Conservation (phyloP, 1,140 invertebrate species). For the Heliconius congener region DNA sequence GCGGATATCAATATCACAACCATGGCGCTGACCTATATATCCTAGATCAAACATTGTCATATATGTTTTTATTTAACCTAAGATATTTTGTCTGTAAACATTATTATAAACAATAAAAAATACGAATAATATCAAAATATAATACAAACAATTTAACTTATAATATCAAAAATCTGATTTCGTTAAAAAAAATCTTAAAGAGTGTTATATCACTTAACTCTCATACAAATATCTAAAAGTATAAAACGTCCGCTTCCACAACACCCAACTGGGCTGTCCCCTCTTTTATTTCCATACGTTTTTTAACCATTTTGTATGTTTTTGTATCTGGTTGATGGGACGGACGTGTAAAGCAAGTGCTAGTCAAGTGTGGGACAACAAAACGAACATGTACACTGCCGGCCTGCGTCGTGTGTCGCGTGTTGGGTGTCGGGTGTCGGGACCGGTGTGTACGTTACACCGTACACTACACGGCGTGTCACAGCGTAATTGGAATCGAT, state of each 20-base stretch:
- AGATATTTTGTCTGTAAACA: too few relatives aligned
- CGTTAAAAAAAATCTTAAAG: too few relatives aligned
- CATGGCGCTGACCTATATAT: too few relatives aligned
- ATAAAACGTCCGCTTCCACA: background rate
- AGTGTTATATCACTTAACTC: too few relatives aligned
- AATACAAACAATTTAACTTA: too few relatives aligned
- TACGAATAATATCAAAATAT: too few relatives aligned
- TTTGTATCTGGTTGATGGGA: conserved; percentile 8
- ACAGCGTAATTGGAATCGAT: conserved; percentile 1
- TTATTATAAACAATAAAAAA: too few relatives aligned
- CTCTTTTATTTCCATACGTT: background rate
- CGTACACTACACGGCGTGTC: background rate
- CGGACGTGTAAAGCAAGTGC: background rate
- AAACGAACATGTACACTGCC: background rate
- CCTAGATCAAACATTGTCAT: too few relatives aligned
- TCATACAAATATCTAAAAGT: background rate
- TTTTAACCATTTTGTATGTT: background rate
- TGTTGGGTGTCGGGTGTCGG: background rate
- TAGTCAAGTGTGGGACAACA: background rate
- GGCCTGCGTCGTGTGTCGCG: background rate
- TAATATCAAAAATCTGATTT: too few relatives aligned
- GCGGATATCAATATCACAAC: too few relatives aligned
- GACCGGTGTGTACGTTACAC: background rate
- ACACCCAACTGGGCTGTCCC: background rate
- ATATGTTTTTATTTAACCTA: too few relatives aligned